A percentile compares a stretch with the other conserved stretches of the same genome.
Conservation (phyloP, 2,888 invertebrate species). For the Ceriagrion tenellum region DNA sequence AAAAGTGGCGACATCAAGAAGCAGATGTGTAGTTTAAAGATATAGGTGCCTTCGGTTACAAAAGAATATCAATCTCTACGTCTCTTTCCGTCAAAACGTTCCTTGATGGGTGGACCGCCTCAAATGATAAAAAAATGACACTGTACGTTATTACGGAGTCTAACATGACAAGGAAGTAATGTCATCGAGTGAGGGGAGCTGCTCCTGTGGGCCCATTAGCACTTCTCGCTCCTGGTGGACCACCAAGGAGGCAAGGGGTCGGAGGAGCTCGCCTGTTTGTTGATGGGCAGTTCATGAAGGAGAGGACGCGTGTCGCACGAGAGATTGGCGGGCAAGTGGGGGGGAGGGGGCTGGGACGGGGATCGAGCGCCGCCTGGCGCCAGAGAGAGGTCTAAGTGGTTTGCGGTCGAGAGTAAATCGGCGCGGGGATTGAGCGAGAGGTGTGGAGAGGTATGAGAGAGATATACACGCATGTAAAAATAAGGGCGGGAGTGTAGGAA, state of each 20-base stretch:
- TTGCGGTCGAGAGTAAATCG: not conserved
- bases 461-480: not conserved
- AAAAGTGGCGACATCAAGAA: too few relatives aligned
- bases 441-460: too few relatives aligned
- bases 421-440: too few relatives aligned
- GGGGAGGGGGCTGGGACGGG: not conserved
- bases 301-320: not conserved
- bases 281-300: not conserved
- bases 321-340: not conserved
- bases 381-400: not conserved
- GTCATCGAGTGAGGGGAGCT: not conserved
- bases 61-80: too few relatives aligned
- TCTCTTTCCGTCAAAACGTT: too few relatives aligned
- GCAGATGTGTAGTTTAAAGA: too few relatives aligned
- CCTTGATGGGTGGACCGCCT: too few relatives aligned
- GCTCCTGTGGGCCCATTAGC: not conserved
- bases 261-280: not conserved
- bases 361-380: not conserved
- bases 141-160: not conserved
- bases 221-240: not conserved
- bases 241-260: too few relatives aligned
- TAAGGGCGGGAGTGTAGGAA: not conserved
- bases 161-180: not conserved
- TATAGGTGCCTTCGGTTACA: too few relatives aligned
- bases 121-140: too few relatives aligned